phyloP scores from a whole-genome alignment of 2,113 vertebrate species.

The Passer domesticus region DNA sequence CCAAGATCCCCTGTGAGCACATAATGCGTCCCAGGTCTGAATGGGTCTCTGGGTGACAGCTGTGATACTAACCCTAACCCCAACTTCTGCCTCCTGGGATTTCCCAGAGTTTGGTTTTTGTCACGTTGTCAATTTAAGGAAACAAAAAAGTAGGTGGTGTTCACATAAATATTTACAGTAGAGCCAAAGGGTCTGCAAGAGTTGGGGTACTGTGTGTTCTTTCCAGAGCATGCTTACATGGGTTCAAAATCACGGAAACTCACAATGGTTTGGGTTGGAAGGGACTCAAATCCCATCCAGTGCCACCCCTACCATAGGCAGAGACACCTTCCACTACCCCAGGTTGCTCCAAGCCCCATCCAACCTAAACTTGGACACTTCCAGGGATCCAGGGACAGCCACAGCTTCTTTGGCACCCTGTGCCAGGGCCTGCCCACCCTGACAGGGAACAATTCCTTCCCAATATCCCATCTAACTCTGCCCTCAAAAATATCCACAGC shows the following conservation, averaged over 20 bases:
- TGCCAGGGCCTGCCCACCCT: neutral
- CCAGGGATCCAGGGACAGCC: neutral
- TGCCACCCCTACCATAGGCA: neutral
- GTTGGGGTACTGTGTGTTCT: neutral
- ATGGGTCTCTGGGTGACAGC: too few species aligned
- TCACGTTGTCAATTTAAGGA: neutral
- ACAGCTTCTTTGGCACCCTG: neutral
- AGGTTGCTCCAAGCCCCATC: rapidly evolving
- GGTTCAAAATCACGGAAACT: neutral
- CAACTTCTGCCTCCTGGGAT: neutral
- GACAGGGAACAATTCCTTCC: rapidly evolving
- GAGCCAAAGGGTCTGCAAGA: neutral
- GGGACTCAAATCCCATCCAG: rapidly evolving
- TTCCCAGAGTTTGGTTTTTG: neutral
- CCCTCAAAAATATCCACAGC: neutral
- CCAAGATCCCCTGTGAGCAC: neutral
- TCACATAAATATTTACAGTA: neutral
- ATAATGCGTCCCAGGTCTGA: neutral
- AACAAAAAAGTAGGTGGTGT: rapidly evolving
- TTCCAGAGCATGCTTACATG: neutral
- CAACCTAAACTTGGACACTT: rapidly evolving
- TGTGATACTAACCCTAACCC: neutral
- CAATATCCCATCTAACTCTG: rapidly evolving
- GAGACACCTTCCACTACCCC: rapidly evolving
- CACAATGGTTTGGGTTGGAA: neutral